Percentiles rank a stretch among this genome's conserved stretches.
These are phyloP conservation scores for Hormaphis cornu DNA, from an alignment of 1,140 invertebrate genomes.

Conservation along the genomic window DNA sequence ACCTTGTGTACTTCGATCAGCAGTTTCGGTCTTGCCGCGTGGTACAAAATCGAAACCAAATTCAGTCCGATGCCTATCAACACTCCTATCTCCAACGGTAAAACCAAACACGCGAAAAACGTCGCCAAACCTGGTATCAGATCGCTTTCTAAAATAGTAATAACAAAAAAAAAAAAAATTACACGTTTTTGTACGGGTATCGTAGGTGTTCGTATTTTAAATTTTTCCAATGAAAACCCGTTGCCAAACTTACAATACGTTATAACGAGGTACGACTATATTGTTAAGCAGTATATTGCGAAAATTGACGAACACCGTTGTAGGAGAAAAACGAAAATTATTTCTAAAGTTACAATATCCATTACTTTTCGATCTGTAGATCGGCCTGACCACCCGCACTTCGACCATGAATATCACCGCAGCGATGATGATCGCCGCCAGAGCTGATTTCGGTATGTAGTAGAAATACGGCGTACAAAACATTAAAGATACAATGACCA, in stretches of 20 bases:
- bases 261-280: too few relatives aligned
- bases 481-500: conserved; percentile 66
- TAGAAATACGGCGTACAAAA: conserved; percentile 75
- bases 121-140: conserved; percentile 73
- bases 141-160: conserved; percentile 55
- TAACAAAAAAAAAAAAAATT: neutral
- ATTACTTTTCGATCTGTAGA: conserved; percentile 61
- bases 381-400: conserved; percentile 62
- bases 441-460: conserved; percentile 66
- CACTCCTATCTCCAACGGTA: conserved; percentile 82
- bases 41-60: conserved; percentile 77
- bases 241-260: too few relatives aligned
- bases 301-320: too few relatives aligned
- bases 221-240: too few relatives aligned
- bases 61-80: conserved; percentile 79
- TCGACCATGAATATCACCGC: conserved; percentile 77
- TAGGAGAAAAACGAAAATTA: too few relatives aligned
- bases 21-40: conserved; percentile 78
- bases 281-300: too few relatives aligned
- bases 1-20: conserved; percentile 56
- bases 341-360: neutral
- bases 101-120: conserved; percentile 69
- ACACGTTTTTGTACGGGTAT: neutral
- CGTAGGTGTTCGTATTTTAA: too few relatives aligned
- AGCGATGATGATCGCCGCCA: conserved; percentile 74